These are phyloP conservation scores for Pluvianellus socialis DNA, from an alignment of 2,113 vertebrate genomes.

Conservation along the genomic window DNA sequence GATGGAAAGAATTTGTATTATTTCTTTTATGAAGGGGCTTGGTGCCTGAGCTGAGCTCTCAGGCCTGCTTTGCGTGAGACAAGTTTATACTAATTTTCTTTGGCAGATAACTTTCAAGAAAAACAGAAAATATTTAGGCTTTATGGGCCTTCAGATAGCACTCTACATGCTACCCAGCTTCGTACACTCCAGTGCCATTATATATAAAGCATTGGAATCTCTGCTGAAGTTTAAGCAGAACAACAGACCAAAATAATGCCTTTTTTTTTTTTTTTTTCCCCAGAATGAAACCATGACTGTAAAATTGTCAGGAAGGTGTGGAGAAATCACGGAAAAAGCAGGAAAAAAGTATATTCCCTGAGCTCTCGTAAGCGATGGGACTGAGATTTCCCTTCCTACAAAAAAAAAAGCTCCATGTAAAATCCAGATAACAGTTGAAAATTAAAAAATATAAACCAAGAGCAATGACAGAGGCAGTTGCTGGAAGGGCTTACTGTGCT, in stretches of 20 bases:
- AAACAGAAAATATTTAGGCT: not conserved
- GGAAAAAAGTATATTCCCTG: not conserved
- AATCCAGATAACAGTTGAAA: constrained; percentile 35
- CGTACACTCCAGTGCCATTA: not conserved
- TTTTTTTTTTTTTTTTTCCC: not conserved
- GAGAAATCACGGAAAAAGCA: not conserved
- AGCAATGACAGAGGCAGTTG: constrained; percentile 25
- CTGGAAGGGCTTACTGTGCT: constrained; percentile 48
- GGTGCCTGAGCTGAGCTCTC: not conserved
- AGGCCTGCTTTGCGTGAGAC: not conserved
- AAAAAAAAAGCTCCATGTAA: not conserved
- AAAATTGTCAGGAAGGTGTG: not conserved
- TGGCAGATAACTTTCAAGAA: not conserved
- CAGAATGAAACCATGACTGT: not conserved
- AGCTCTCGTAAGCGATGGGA: not conserved
- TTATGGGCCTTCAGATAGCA: not conserved
- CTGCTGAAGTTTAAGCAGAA: not conserved
- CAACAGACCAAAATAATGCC: not conserved
- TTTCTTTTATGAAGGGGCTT: not conserved
- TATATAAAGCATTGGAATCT: not conserved
- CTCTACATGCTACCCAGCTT: not conserved
- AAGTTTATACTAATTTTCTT: not conserved
- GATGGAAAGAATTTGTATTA: not conserved
- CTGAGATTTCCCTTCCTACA: not conserved
- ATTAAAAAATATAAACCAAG: constrained; percentile 35